Percentiles rank a stretch among this genome's conserved stretches.
phyloP scores from a whole-genome alignment of 2,797 vertebrate species.

The Rhinophrynus dorsalis region DNA sequence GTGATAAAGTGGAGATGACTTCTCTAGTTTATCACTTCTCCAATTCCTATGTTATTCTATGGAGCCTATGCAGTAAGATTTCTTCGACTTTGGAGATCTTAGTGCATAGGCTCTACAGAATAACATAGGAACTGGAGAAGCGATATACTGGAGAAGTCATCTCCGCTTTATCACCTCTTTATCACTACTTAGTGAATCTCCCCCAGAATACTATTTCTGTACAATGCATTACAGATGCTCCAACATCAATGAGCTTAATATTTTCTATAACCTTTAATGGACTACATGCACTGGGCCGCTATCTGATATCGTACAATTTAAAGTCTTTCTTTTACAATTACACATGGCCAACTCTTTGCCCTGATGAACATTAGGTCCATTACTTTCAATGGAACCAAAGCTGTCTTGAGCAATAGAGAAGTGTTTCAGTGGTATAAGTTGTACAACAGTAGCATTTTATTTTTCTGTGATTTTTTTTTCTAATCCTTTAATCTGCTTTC shows the following conservation, averaged over 20 bases:
- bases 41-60: too few relatives aligned
- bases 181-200: too few relatives aligned
- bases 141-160: too few relatives aligned
- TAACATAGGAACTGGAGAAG: too few relatives aligned
- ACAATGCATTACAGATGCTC: background rate
- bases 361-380: background rate
- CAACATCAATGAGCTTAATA: too few relatives aligned
- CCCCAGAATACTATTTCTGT: too few relatives aligned
- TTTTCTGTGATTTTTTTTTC: slow-evolving; percentile 10
- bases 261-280: background rate
- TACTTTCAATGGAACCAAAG: background rate
- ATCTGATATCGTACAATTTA: background rate
- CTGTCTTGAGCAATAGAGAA: background rate
- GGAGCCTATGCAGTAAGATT: too few relatives aligned
- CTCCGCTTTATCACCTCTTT: too few relatives aligned
- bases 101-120: too few relatives aligned
- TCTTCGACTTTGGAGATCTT: too few relatives aligned
- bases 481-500: slow-evolving; percentile 51
- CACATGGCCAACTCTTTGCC: background rate
- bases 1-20: too few relatives aligned
- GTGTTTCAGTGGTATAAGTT: background rate
- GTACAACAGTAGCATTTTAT: background rate
- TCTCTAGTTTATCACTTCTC: too few relatives aligned
- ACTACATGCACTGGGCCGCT: background rate
- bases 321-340: background rate